phyloP scores from a whole-genome alignment of 2,113 vertebrate genomes.

The Cyphomyrus plagiostoma region DNA sequence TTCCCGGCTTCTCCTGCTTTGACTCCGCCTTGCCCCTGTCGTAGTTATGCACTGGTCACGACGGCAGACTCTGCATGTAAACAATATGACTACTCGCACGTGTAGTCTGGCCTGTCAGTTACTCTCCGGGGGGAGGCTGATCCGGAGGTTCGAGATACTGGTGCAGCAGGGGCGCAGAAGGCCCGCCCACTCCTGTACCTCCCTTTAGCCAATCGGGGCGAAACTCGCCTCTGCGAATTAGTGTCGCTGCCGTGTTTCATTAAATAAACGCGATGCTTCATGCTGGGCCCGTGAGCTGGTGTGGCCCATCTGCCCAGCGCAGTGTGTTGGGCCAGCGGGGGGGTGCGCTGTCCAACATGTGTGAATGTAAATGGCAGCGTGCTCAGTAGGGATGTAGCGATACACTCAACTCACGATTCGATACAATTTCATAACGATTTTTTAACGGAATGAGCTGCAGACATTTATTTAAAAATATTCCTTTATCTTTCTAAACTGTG shows the following conservation, averaged over 20 bases:
- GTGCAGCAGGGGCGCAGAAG: neutral
- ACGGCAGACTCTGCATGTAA: neutral
- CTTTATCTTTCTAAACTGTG: too few relatives aligned
- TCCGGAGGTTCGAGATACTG: neutral
- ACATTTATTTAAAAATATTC: too few relatives aligned
- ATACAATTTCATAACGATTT: too few relatives aligned
- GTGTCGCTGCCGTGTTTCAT: neutral
- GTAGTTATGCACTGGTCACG: neutral
- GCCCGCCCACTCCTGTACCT: neutral
- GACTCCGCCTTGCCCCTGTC: neutral
- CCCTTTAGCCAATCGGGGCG: neutral
- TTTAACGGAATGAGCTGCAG: too few relatives aligned
- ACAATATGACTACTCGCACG: neutral
- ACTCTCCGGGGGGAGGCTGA: neutral
- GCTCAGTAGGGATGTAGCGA: neutral
- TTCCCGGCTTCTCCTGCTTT: too few relatives aligned
- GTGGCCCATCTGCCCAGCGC: neutral
- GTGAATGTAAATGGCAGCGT: slow-evolving; percentile 22
- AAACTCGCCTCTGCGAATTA: neutral
- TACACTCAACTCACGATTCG: too few relatives aligned
- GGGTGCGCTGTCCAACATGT: slow-evolving; percentile 24
- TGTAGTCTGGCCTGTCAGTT: slow-evolving; percentile 36
- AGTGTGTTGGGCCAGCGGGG: neutral
- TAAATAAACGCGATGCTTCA: too few relatives aligned
- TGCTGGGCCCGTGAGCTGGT: slow-evolving; percentile 13